Evolutionary conservation across 2,113 vertebrate species (phyloP).

Genomic region (Mobula hypostoma): DNA sequence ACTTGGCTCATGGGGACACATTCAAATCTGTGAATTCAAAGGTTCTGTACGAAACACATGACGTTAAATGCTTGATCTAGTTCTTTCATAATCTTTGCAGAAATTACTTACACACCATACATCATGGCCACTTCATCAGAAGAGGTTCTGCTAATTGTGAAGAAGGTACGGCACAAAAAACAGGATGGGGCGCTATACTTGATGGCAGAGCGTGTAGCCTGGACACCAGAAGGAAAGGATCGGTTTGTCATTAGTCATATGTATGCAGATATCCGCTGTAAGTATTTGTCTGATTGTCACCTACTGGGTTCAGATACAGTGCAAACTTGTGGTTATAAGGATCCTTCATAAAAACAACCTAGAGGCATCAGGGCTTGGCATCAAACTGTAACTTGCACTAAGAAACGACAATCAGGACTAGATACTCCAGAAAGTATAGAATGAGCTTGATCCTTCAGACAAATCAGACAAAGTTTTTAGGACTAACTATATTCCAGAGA

Average conservation of each 20-base stretch:
- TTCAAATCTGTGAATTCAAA: too few relatives aligned
- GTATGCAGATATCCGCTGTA: conserved; percentile 95
- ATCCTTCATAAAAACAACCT: not conserved
- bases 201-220: conserved; percentile 93
- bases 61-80: too few relatives aligned
- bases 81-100: not conserved
- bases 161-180: conserved; percentile 93
- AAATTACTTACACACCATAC: conserved; percentile 15
- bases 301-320: not conserved
- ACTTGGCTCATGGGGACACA: too few relatives aligned
- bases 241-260: conserved; percentile 91
- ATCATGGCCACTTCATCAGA: conserved; percentile 91
- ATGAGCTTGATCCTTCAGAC: not conserved
- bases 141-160: conserved; percentile 90
- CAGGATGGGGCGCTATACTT: conserved; percentile 95
- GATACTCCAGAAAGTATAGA: not conserved
- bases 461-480: not conserved
- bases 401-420: not conserved
- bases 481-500: not conserved
- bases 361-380: not conserved
- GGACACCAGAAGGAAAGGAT: conserved; percentile 96
- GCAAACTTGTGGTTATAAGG: not conserved
- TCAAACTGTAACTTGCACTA: not conserved
- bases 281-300: conserved; percentile 50
- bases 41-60: too few relatives aligned